phyloP scores from a whole-genome alignment of 2,888 invertebrate genomes.

The Pharmacophagus antenor region DNA sequence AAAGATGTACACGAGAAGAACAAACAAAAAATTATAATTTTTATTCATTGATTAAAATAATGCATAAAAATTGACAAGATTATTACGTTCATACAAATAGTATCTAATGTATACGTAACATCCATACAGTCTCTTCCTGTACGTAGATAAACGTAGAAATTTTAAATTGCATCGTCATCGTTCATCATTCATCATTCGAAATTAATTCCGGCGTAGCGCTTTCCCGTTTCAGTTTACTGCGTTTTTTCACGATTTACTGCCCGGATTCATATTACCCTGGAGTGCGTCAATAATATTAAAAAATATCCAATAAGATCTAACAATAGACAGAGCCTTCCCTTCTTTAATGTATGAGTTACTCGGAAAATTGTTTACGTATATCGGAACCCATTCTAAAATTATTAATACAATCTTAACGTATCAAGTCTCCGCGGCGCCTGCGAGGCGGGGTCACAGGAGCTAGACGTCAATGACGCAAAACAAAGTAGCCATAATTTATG shows the following conservation, averaged over 20 bases:
- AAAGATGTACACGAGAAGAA: too few species aligned
- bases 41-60: too few species aligned
- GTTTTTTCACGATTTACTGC: conserved; percentile 66
- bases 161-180: conserved; percentile 71
- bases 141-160: conserved; percentile 51
- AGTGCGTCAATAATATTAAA: conserved; percentile 59
- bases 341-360: background rate
- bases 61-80: too few species aligned
- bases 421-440: background rate
- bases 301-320: conserved; percentile 38
- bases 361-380: background rate
- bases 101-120: too few species aligned
- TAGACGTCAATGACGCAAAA: background rate
- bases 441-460: background rate
- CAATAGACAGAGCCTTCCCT: too few species aligned
- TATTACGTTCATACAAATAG: too few species aligned
- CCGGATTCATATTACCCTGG: conserved; percentile 58
- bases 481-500: conserved; percentile 1
- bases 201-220: conserved; percentile 68
- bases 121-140: background rate
- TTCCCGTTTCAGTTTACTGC: conserved; percentile 56
- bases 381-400: background rate
- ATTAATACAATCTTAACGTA: background rate
- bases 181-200: conserved; percentile 77
- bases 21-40: too few species aligned